Percentiles rank a stretch among this genome's conserved stretches.
Evolutionary conservation across 2,797 vertebrate genomes (phyloP).

Genomic region (Scyliorhinus canicula): DNA sequence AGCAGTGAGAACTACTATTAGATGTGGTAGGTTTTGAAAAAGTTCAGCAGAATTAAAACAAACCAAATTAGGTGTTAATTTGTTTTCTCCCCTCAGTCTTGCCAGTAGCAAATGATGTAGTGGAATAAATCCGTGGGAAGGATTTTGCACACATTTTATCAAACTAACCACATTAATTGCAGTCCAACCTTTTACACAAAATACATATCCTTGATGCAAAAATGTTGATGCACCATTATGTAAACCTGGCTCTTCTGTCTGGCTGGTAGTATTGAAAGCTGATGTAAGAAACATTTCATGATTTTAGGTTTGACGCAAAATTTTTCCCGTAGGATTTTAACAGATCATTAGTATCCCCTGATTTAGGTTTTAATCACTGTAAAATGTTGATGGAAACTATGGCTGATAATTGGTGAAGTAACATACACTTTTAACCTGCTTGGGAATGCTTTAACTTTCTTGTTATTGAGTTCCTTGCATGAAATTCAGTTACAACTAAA

Average conservation of each 20-base stretch:
- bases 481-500: background rate
- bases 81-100: background rate
- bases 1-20: background rate
- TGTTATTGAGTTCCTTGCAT: background rate
- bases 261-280: constrained; percentile 18
- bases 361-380: background rate
- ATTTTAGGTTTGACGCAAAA: background rate
- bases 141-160: background rate
- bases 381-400: background rate
- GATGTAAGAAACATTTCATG: background rate
- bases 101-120: background rate
- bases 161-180: background rate
- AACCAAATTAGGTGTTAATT: background rate
- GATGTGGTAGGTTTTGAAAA: background rate
- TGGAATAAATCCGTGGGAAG: background rate
- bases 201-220: background rate
- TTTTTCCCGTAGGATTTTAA: background rate
- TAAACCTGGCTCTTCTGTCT: background rate
- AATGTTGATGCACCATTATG: background rate
- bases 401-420: background rate
- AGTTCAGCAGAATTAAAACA: background rate
- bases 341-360: background rate
- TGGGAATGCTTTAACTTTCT: background rate
- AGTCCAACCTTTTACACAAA: background rate
- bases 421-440: background rate